Percentiles rank a stretch among this genome's conserved stretches.
These are phyloP conservation scores for Amphiprion percula DNA, from an alignment of 2,113 vertebrate species.

Conservation along the genomic window DNA sequence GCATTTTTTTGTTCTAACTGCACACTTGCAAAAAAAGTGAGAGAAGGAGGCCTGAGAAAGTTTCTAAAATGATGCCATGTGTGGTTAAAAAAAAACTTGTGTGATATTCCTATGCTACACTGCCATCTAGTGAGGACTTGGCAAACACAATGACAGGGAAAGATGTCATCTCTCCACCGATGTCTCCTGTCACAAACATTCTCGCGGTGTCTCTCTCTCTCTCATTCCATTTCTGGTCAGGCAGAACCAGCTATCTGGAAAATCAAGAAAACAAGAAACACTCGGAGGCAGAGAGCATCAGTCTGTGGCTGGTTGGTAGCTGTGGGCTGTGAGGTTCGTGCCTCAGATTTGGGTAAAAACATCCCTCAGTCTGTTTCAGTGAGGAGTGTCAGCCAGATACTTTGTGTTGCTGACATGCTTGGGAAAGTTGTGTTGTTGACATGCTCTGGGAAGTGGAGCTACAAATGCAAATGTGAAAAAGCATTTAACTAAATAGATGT, in stretches of 20 bases:
- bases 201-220: neutral
- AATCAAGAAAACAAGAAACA: constrained; percentile 68
- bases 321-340: constrained; percentile 34
- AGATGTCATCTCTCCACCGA: constrained; percentile 25
- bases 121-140: constrained; percentile 80
- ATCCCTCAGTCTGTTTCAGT: constrained; percentile 14
- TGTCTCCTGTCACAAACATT: constrained; percentile 38
- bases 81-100: constrained; percentile 42
- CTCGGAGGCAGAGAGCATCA: constrained; percentile 16
- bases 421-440: neutral
- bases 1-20: constrained; percentile 1
- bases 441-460: neutral
- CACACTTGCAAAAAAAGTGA: constrained; percentile 7
- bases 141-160: constrained; percentile 48
- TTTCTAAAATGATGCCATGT: constrained; percentile 51
- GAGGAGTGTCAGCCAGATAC: neutral
- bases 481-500: neutral
- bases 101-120: constrained; percentile 64
- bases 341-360: constrained; percentile 37
- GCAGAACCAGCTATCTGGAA: constrained; percentile 58
- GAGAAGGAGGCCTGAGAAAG: constrained; percentile 23
- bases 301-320: constrained; percentile 34
- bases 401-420: neutral
- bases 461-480: neutral
- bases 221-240: constrained; percentile 40